phyloP scores from a whole-genome alignment of 2,113 vertebrate genomes.

The Aramus guarauna region DNA sequence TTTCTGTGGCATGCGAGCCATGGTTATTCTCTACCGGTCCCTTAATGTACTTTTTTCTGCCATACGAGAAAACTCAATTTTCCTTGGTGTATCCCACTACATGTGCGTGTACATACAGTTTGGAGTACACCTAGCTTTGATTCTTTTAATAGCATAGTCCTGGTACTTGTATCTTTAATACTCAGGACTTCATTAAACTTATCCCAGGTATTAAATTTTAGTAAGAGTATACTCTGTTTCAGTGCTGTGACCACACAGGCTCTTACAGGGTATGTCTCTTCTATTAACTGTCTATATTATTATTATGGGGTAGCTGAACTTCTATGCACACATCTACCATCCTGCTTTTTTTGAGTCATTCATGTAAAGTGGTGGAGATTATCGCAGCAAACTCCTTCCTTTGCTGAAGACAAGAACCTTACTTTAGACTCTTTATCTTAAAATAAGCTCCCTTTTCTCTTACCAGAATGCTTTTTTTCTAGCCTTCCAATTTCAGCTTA shows the following conservation, averaged over 20 bases:
- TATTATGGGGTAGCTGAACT: neutral
- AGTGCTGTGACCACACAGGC: neutral
- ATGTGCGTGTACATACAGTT: neutral
- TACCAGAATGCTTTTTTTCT: neutral
- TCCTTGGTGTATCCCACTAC: neutral
- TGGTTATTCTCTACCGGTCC: neutral
- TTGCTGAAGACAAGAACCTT: neutral
- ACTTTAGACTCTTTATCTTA: neutral
- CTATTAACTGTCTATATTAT: neutral
- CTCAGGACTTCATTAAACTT: neutral
- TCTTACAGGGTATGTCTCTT: neutral
- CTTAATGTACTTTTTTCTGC: neutral
- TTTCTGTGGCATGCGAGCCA: neutral
- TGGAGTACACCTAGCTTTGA: neutral
- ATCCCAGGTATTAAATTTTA: neutral
- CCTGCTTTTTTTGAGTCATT: neutral
- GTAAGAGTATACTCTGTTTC: neutral
- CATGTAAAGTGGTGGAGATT: neutral
- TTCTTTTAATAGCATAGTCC: neutral
- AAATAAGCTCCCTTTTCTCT: neutral
- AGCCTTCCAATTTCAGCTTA: neutral
- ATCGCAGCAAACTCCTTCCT: neutral
- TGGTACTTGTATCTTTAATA: neutral
- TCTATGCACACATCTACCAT: neutral
- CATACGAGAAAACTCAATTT: neutral